A percentile compares a stretch with the other conserved stretches of the same genome.
phyloP scores from a whole-genome alignment of 2,113 vertebrate genomes.

The Ramphastos sulfuratus region DNA sequence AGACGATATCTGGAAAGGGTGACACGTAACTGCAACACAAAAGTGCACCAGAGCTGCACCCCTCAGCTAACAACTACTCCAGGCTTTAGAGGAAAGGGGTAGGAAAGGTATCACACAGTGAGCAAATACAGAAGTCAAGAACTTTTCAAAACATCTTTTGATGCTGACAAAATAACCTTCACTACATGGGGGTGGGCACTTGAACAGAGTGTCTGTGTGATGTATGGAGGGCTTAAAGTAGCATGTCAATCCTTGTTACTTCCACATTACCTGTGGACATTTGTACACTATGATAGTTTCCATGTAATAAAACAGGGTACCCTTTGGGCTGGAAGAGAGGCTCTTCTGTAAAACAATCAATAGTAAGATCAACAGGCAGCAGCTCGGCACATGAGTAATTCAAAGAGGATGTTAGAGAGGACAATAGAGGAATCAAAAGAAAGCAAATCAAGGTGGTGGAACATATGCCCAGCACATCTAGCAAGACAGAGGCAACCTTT shows the following conservation, averaged over 20 bases:
- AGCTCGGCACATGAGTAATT: background rate
- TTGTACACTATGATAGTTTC: rapidly evolving
- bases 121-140: background rate
- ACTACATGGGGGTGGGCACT: background rate
- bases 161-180: background rate
- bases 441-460: background rate
- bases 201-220: background rate
- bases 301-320: background rate
- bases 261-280: background rate
- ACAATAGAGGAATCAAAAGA: background rate
- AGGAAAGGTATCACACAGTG: background rate
- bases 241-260: background rate
- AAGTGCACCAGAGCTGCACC: background rate
- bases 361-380: background rate
- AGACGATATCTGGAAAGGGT: background rate
- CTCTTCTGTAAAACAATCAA: background rate
- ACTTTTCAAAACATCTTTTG: background rate
- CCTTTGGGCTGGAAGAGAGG: background rate
- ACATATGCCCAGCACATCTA: background rate
- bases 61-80: background rate
- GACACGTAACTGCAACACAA: background rate
- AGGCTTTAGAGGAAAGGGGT: background rate
- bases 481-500: background rate
- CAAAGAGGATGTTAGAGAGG: background rate
- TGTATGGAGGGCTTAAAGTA: background rate